Evolutionary conservation across 2,797 vertebrate species (phyloP).

Genomic region (Thaleichthys pacificus): DNA sequence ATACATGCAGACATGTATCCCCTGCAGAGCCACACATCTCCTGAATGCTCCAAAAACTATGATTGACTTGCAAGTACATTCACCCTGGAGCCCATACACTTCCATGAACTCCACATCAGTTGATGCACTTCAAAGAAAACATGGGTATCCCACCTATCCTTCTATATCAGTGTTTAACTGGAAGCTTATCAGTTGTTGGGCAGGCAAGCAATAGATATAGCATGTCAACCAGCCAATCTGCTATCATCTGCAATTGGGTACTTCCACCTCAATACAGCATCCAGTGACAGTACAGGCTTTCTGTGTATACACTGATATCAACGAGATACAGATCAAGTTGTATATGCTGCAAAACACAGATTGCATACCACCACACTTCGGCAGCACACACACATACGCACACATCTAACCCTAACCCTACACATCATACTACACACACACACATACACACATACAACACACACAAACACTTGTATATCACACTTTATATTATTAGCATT

Average conservation of each 20-base stretch:
- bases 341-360: background rate
- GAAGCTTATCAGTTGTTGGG: slow-evolving; percentile 3
- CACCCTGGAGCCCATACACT: background rate
- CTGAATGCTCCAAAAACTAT: background rate
- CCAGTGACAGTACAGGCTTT: background rate
- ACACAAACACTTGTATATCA: background rate
- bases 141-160: background rate
- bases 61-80: background rate
- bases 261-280: background rate
- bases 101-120: background rate
- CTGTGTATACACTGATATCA: background rate
- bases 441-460: background rate
- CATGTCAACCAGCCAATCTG: background rate
- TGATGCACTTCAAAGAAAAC: background rate
- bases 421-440: too few relatives aligned
- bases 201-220: background rate
- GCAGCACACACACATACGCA: background rate
- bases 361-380: background rate
- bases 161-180: background rate
- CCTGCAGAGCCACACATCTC: background rate
- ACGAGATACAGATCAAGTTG: background rate
- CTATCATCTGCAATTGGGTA: background rate
- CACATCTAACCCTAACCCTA: background rate
- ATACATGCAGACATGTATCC: background rate
- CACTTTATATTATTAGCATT: background rate